A percentile compares a stretch with the other conserved stretches of the same genome.
Evolutionary conservation across 92 coral and sea anemone species (phyloP).

Genomic region (Anthopleura xanthogrammica): DNA sequence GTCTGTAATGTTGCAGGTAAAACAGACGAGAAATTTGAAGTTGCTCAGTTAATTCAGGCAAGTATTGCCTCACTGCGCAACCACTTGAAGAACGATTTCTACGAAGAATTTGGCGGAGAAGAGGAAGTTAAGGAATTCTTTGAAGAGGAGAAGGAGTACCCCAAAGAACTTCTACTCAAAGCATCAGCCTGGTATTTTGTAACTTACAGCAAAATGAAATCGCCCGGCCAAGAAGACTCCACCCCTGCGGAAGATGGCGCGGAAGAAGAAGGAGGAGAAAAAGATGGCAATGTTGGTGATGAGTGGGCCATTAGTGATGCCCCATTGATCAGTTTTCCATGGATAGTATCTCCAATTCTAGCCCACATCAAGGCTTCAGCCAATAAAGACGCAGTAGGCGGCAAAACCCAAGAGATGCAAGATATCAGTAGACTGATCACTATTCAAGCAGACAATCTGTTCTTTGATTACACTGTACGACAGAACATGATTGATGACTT

Average conservation of each 20-base stretch:
- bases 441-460: slow-evolving; percentile 52
- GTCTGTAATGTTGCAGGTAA: slow-evolving; percentile 40
- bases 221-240: slow-evolving; percentile 26
- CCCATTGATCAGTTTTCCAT: slow-evolving; percentile 63
- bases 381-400: slow-evolving; percentile 31
- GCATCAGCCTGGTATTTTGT: slow-evolving; percentile 94
- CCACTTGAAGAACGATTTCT: slow-evolving; percentile 67
- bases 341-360: slow-evolving; percentile 74
- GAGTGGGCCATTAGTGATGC: slow-evolving; percentile 33
- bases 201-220: slow-evolving; percentile 42
- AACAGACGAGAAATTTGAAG: slow-evolving; percentile 76
- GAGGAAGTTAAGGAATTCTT: slow-evolving; percentile 56
- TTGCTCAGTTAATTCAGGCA: slow-evolving; percentile 88
- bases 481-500: slow-evolving; percentile 40
- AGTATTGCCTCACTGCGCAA: slow-evolving; percentile 68
- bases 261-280: neutral
- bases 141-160: slow-evolving; percentile 45
- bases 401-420: slow-evolving; percentile 43
- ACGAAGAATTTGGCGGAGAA: slow-evolving; percentile 79
- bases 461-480: neutral
- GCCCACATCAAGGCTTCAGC: slow-evolving; percentile 60
- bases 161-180: slow-evolving; percentile 61
- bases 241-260: slow-evolving; percentile 5
- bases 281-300: slow-evolving; percentile 1
- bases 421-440: slow-evolving; percentile 53